A percentile compares a stretch with the other conserved stretches of the same genome.
These are phyloP conservation scores for Rallus limicola DNA, from an alignment of 2,113 vertebrate species.

Conservation along the genomic window DNA sequence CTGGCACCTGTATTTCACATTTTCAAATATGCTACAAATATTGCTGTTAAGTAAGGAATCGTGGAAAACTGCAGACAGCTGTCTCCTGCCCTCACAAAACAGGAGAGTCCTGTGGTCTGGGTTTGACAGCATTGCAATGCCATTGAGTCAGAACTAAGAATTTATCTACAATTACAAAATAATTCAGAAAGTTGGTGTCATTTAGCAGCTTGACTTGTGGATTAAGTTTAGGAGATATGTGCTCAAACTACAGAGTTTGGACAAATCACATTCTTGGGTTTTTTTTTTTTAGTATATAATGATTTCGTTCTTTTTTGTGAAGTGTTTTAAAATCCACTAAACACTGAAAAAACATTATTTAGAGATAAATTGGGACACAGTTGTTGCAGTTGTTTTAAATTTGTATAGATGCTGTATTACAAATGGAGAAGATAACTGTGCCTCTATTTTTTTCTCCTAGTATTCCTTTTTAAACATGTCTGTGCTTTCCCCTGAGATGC, in stretches of 20 bases:
- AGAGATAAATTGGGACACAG: not conserved
- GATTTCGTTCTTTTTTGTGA: not conserved
- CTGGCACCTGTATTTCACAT: not conserved
- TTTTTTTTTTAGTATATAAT: not conserved
- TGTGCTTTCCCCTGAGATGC: not conserved
- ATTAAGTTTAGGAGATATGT: not conserved
- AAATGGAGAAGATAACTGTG: not conserved
- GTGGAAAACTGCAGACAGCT: not conserved
- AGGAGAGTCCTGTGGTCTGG: accelerated
- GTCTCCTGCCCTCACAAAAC: not conserved
- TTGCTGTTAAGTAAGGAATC: not conserved
- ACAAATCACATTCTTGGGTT: not conserved
- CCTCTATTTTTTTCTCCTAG: not conserved
- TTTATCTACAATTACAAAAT: not conserved
- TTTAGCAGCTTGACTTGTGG: not conserved
- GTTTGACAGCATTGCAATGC: not conserved
- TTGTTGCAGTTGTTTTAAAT: no score
- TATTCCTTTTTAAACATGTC: not conserved
- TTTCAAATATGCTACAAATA: not conserved
- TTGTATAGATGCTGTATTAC: not conserved
- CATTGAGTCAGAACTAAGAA: not conserved
- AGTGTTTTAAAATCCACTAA: not conserved
- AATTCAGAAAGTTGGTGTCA: not conserved
- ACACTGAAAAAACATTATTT: not conserved
- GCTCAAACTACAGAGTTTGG: not conserved